Evolutionary conservation across 2,888 invertebrate species (phyloP).

Genomic region (Gasteruption jaculator): DNA sequence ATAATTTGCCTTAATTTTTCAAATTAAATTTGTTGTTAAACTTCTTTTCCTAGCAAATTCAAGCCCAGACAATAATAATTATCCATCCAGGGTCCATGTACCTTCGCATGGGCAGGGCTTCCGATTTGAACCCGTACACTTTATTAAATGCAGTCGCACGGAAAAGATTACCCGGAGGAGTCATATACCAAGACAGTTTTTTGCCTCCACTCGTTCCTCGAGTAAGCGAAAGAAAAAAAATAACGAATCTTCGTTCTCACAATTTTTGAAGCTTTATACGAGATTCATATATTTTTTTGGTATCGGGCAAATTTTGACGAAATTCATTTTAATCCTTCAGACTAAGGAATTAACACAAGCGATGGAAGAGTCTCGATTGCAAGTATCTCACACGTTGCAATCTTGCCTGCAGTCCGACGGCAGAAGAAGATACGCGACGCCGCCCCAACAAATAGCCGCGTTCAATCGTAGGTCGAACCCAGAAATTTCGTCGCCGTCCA

Average conservation of each 20-base stretch:
- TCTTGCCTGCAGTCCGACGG: constrained; percentile 82
- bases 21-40: not conserved
- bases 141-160: constrained; percentile 84
- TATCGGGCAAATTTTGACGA: constrained; percentile 4
- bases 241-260: not conserved
- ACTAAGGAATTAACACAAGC: constrained; percentile 69
- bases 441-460: constrained; percentile 84
- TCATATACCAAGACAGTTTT: constrained; percentile 61
- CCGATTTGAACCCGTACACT: constrained; percentile 81
- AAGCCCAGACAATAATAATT: constrained; percentile 81
- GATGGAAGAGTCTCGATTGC: constrained; percentile 78
- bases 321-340: constrained; percentile 39
- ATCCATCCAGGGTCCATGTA: constrained; percentile 92
- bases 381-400: constrained; percentile 82
- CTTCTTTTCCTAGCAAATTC: constrained; percentile 57
- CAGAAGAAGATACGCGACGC: constrained; percentile 75
- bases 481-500: constrained; percentile 59
- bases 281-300: constrained; percentile 7
- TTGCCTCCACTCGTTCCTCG: constrained; percentile 63
- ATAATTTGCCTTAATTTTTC: not conserved
- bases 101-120: constrained; percentile 84
- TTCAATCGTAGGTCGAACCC: constrained; percentile 78
- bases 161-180: constrained; percentile 53
- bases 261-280: not conserved
- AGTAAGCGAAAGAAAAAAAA: no score